Conservation (phyloP, 2,888 invertebrate genomes). For the Zygogramma bicolorata region DNA sequence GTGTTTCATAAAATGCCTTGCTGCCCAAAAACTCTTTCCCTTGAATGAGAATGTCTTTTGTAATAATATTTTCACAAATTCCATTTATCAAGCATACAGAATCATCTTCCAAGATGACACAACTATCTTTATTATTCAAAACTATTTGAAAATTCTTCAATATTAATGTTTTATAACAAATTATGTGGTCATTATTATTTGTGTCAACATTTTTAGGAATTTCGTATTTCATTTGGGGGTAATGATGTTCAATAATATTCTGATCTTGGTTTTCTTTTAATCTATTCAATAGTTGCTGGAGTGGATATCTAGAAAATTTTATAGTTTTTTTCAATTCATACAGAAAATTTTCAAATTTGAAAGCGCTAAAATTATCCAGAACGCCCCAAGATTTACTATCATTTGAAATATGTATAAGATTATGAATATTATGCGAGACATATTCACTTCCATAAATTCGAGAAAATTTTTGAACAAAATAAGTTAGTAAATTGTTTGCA, state of each 20-base stretch:
- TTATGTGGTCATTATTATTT: background rate
- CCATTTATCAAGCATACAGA: too few relatives aligned
- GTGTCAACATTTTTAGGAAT: background rate
- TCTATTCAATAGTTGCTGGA: conserved; percentile 22
- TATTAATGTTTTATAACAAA: conserved; percentile 4
- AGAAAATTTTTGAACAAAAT: conserved; percentile 25
- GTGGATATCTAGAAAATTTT: too few relatives aligned
- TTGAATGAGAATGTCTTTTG: background rate
- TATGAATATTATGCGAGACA: too few relatives aligned
- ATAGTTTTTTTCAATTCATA: too few relatives aligned
- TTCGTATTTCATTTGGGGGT: conserved; percentile 1
- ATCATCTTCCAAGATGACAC: background rate
- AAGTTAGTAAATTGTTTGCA: conserved; percentile 19
- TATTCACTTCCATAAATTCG: too few relatives aligned
- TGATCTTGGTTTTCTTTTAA: conserved; percentile 19
- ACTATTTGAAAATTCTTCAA: background rate
- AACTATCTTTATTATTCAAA: conserved; percentile 7
- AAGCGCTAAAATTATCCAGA: too few relatives aligned
- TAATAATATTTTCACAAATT: too few relatives aligned
- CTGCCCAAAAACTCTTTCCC: background rate
- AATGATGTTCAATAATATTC: conserved; percentile 10
- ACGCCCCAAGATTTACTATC: too few relatives aligned
- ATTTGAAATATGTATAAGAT: too few relatives aligned
- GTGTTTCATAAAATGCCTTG: conserved; percentile 9
- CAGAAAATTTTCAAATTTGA: conserved; percentile 38